phyloP scores from a whole-genome alignment of 2,888 invertebrate genomes.

The Balanococcus diminutus region DNA sequence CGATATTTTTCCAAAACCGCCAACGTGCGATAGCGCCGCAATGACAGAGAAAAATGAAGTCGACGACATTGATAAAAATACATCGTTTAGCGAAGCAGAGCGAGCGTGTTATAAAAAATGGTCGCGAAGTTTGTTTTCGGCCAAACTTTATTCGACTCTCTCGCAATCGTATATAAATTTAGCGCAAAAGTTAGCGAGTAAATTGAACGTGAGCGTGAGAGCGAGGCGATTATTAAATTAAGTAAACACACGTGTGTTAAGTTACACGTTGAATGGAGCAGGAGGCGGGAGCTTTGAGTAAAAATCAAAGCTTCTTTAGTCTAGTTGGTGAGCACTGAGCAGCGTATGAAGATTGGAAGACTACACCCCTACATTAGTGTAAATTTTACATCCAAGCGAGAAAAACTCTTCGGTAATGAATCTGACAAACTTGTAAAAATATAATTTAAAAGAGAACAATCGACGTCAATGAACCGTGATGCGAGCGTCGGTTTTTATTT shows the following conservation, averaged over 20 bases:
- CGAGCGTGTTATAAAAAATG: neutral
- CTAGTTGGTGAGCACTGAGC: too few species aligned
- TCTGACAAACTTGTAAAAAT: slow-evolving; percentile 50
- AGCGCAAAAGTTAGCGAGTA: neutral
- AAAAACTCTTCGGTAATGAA: slow-evolving; percentile 43
- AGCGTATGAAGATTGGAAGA: neutral
- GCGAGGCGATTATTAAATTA: neutral
- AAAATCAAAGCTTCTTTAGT: neutral
- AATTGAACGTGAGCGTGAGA: neutral
- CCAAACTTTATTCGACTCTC: neutral
- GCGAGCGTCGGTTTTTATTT: slow-evolving; percentile 42
- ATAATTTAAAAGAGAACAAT: slow-evolving; percentile 52
- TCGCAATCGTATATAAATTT: neutral
- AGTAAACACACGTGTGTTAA: neutral
- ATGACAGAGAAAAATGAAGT: neutral
- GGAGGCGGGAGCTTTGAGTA: neutral
- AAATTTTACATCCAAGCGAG: neutral
- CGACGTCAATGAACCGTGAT: slow-evolving; percentile 51
- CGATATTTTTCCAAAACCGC: neutral
- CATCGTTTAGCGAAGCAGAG: neutral
- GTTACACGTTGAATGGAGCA: neutral
- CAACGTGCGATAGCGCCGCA: neutral
- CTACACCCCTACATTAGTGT: neutral
- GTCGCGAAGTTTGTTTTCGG: neutral
- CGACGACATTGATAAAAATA: slow-evolving; percentile 18